Base-by-base conservation (phyloP, 2,797 vertebrate species). In the Cheracebus regulus region DNA sequence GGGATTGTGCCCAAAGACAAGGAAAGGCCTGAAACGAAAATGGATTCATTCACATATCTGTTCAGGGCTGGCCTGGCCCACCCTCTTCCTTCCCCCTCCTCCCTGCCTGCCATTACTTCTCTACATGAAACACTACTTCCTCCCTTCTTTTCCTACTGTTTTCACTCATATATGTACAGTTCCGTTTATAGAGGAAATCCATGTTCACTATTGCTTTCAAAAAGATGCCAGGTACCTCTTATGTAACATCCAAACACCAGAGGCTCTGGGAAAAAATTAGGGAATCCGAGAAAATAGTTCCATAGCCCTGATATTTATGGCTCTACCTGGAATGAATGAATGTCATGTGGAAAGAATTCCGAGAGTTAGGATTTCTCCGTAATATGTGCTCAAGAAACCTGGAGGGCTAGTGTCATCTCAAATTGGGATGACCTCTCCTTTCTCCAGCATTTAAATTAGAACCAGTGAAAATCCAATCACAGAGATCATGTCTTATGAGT, bases 51-150 rank as follows among this genome's bases (percentile, higher is more conserved):
- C 78, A 82, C 33, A 28, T 90, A 83, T 90, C 95, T 94, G 67
- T 55, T 2, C 36, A 76, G 48, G 87, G 78, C 81, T 70, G 52
- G 75, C 78, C 36, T 5, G 7, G 50, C 55, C 86, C 44, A 61
- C 88, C 82, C 89, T 76, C 36, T 91, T 92, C 80, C 88, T 96
- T 89, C 91, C 89, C 85, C 83, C 61, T 83, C 19, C 80, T 93
- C 72, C 70, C 64, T 61, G 11, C 75, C 61, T 80, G 41, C 52
- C 83, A 17, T 52, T 11, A n/a, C 94, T 90, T 83, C 92, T 80
- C 48, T 39, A 0, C 14, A n/a, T n/a, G 28, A 67, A 15, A 61
- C 9, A 12, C 57, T 36, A 36, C 50, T 30, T 82, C 52, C 41
- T 80, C 57, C 73, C 84, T 61, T 76, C 57, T 26, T 82, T 41